Percentiles rank a stretch among this genome's conserved stretches.
phyloP scores from a whole-genome alignment of 2,113 vertebrate genomes.

The Anoura caudifer region DNA sequence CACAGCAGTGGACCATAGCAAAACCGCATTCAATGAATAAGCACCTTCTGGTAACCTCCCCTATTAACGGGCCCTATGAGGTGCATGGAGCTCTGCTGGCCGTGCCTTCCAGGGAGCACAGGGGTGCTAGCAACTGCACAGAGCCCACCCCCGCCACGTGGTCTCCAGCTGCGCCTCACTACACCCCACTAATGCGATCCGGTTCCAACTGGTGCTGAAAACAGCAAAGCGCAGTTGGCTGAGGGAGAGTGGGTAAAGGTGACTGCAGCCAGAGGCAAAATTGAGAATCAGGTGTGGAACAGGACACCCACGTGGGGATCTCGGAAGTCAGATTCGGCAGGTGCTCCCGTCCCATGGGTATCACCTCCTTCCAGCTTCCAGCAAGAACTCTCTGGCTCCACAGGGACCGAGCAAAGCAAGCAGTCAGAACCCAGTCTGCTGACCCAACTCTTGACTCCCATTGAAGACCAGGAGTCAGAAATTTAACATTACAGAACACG shows the following conservation, averaged over 20 bases:
- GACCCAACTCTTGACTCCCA: not conserved
- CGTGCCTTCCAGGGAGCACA: not conserved
- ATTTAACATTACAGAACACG: not conserved
- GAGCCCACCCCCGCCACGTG: not conserved
- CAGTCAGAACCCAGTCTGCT: not conserved
- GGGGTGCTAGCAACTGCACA: not conserved
- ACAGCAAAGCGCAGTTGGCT: not conserved
- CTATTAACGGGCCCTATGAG: not conserved
- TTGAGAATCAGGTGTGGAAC: not conserved
- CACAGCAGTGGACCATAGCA: not conserved
- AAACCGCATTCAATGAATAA: accelerated
- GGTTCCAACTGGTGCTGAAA: not conserved
- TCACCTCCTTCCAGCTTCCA: not conserved
- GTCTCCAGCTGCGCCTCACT: not conserved
- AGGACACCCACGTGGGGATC: not conserved
- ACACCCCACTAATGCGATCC: not conserved
- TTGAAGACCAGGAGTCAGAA: not conserved
- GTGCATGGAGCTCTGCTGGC: not conserved
- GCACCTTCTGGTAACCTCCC: accelerated
- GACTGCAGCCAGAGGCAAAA: not conserved
- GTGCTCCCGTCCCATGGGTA: accelerated
- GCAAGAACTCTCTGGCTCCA: accelerated
- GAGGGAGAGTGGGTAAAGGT: not conserved
- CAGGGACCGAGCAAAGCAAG: accelerated
- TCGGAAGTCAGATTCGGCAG: not conserved